Percentiles rank a stretch among this genome's conserved stretches.
Evolutionary conservation across 2,888 invertebrate genomes (phyloP).

Genomic region (Archaeoteleia sp.): DNA sequence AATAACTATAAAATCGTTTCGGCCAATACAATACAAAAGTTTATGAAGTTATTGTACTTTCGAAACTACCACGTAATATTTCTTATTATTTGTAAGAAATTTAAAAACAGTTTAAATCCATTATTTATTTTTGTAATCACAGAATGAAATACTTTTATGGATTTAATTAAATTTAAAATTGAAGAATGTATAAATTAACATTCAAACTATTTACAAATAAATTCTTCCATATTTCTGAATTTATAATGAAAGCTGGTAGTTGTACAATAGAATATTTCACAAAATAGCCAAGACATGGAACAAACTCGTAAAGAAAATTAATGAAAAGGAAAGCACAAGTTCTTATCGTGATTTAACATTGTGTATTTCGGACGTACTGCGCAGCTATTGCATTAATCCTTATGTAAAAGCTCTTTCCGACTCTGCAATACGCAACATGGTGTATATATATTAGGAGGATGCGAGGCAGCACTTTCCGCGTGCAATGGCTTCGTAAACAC

Average conservation of each 20-base stretch:
- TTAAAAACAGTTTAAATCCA: no score
- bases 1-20: no score
- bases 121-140: no score
- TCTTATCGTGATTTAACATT: slow-evolving; percentile 51
- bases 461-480: slow-evolving; percentile 20
- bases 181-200: no score
- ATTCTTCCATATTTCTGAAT: no score
- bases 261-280: slow-evolving; percentile 19
- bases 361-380: slow-evolving; percentile 36
- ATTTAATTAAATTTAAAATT: no score
- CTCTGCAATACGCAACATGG: slow-evolving; percentile 12
- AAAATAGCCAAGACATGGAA: slow-evolving; percentile 28
- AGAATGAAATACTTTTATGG: no score
- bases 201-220: no score
- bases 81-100: no score
- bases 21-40: no score
- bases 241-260: slow-evolving; percentile 22
- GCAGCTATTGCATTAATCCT: slow-evolving; percentile 51
- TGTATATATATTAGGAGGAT: slow-evolving; percentile 27
- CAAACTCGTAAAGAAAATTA: slow-evolving; percentile 39
- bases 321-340: slow-evolving; percentile 31
- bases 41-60: no score
- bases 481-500: slow-evolving; percentile 25
- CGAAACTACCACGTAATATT: no score
- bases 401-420: slow-evolving; percentile 45